Percentiles rank a stretch among this genome's conserved stretches.
Evolutionary conservation across 1,140 invertebrate species (phyloP).

Genomic region (Heliconius eleuchia): DNA sequence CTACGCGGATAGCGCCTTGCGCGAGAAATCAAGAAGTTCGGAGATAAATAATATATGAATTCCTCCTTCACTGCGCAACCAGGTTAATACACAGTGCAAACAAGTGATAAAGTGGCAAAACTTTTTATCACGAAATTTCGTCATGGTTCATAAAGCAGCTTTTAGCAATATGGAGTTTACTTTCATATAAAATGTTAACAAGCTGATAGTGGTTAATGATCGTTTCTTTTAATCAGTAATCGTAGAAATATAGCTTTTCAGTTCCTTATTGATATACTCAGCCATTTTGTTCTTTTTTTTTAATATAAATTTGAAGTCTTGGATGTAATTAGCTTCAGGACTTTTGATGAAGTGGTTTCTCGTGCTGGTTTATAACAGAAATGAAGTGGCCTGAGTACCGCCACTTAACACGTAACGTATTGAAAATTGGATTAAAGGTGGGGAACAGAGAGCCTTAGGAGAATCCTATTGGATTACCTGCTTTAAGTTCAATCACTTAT

Average conservation of each 20-base stretch:
- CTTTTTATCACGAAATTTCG: conserved; percentile 7
- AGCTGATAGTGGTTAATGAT: background rate
- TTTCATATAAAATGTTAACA: background rate
- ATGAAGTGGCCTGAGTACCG: background rate
- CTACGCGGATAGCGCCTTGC: conserved; percentile 40
- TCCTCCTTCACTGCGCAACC: conserved; percentile 39
- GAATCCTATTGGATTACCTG: background rate
- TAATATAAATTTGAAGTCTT: too few species aligned
- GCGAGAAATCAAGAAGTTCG: conserved; percentile 49
- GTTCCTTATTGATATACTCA: too few species aligned
- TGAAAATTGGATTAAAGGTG: background rate
- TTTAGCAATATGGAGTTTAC: conserved; percentile 4
- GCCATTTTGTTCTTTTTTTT: too few species aligned
- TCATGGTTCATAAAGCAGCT: conserved; percentile 4
- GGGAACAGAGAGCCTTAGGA: background rate
- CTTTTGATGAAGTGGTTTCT: too few species aligned
- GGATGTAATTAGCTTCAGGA: too few species aligned
- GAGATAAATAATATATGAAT: conserved; percentile 47
- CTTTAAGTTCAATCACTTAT: too few species aligned
- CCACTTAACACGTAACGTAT: background rate
- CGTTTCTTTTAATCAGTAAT: background rate
- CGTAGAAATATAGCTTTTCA: too few species aligned
- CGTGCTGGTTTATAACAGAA: too few species aligned
- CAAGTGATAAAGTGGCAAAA: conserved; percentile 3
- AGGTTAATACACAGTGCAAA: conserved; percentile 34